Base-by-base conservation (phyloP, 2,113 vertebrate genomes). In the Cacatua alba region DNA sequence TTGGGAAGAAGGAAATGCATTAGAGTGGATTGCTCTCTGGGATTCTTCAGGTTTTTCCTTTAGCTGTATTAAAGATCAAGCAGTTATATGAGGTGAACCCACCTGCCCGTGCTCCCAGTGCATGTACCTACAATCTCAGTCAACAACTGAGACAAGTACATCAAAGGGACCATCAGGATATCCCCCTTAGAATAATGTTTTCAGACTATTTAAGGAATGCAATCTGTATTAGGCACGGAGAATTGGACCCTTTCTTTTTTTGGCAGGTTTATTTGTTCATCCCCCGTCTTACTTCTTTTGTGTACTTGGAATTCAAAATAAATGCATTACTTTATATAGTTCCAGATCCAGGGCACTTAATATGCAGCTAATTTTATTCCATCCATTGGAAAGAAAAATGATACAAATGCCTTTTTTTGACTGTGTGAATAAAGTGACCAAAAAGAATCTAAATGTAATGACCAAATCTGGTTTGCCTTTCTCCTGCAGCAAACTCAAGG, bases 281-380 rank as follows among this genome's bases (percentile, higher is more conserved):
- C 65, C 51, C 4, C 64, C 0, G 0, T n/a, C 39, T 74, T 43
- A 60, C 29, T 67, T 76, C 84, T 93, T 92, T 77, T 82, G 51
- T 93, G 55, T 84, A 55, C 52, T 83, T 82, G 57, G 55, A 92
- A 92, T 82, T 77, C 43, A 46, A 64, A 55, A 83, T 64, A 93
- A 83, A 83, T 48, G 33, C 69, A 9, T 44, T 62, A 55, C 72
- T 94, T 94, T 95, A 59, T 93, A 49, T 67, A 83, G 82, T 63
- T 70, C 18, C 9, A 68, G 92, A 78, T 43, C 3, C 23, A 80
- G 46, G 51, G 28, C 68, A 25, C 46, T 93, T 74, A 51, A 67
- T 90, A 51, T 28, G 60, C 76, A 86, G 88, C 72, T 96, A 55
- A 92, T 94, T 95, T 96, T 71, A 78, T 88, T 93, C 80, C 17